These are phyloP conservation scores for Notodonta ziczac DNA, from an alignment of 2,888 invertebrate genomes.

Conservation along the genomic window DNA sequence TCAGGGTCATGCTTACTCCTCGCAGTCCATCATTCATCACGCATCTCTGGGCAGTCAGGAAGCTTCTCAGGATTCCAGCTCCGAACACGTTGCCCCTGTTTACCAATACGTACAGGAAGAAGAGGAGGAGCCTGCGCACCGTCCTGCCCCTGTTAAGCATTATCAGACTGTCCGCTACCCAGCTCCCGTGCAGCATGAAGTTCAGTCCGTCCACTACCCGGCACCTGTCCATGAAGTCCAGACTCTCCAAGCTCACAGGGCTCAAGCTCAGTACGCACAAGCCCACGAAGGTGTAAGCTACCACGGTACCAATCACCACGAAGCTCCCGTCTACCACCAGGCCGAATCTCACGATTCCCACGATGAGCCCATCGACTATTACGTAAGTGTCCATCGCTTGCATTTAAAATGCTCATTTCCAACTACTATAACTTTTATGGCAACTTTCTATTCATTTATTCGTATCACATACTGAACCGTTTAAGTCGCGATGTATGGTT, in stretches of 20 bases:
- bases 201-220: slow-evolving; percentile 40
- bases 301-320: slow-evolving; percentile 28
- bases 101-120: slow-evolving; percentile 57
- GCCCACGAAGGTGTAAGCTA: slow-evolving; percentile 30
- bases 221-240: slow-evolving; percentile 21
- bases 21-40: slow-evolving; percentile 61
- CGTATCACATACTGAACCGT: slow-evolving; percentile 51
- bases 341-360: slow-evolving; percentile 49
- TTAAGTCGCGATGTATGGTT: slow-evolving; percentile 43
- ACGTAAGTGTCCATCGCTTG: slow-evolving; percentile 68
- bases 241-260: slow-evolving; percentile 11
- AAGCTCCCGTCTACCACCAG: slow-evolving; percentile 43
- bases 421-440: slow-evolving; percentile 46
- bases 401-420: slow-evolving; percentile 47
- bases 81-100: slow-evolving; percentile 56
- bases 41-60: slow-evolving; percentile 50
- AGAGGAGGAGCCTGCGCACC: slow-evolving; percentile 35
- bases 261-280: slow-evolving; percentile 28
- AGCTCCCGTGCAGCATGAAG: slow-evolving; percentile 49
- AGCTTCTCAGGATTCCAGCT: slow-evolving; percentile 53
- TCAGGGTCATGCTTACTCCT: slow-evolving; percentile 55
- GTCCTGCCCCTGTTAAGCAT: slow-evolving; percentile 31
- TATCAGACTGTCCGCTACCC: slow-evolving; percentile 39
- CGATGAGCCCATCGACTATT: slow-evolving; percentile 77
- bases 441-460: slow-evolving; percentile 72